A percentile compares a stretch with the other conserved stretches of the same genome.
These are phyloP conservation scores for Isaurus tuberculatus DNA, from an alignment of 92 coral and sea anemone genomes.

Conservation along the genomic window DNA sequence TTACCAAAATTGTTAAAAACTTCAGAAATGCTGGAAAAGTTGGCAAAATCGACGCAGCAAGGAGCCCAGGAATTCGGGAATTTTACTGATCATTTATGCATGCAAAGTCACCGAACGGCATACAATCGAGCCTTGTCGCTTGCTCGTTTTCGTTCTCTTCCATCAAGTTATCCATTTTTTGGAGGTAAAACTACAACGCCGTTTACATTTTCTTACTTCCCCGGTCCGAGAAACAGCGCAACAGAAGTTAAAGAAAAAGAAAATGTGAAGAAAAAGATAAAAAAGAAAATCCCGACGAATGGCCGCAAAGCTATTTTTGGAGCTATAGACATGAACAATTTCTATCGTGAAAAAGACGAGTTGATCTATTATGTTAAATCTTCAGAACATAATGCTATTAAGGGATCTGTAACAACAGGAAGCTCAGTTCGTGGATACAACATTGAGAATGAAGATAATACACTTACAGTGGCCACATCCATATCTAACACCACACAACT, in stretches of 20 bases:
- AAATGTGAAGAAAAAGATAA: slow-evolving; percentile 24
- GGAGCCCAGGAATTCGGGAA: slow-evolving; percentile 44
- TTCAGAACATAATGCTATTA: slow-evolving; percentile 67
- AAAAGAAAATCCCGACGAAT: not conserved
- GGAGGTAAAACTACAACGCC: slow-evolving; percentile 54
- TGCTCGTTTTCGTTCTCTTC: slow-evolving; percentile 78
- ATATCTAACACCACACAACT: too few relatives aligned
- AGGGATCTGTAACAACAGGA: slow-evolving; percentile 52
- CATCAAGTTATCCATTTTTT: slow-evolving; percentile 58
- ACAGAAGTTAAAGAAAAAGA: slow-evolving; percentile 38
- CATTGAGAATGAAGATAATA: not conserved
- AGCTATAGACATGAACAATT: slow-evolving; percentile 80
- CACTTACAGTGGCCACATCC: too few relatives aligned
- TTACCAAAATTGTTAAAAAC: slow-evolving; percentile 78
- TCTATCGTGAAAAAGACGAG: slow-evolving; percentile 79
- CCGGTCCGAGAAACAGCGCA: slow-evolving; percentile 64
- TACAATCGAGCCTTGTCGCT: slow-evolving; percentile 79
- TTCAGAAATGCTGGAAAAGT: slow-evolving; percentile 75
- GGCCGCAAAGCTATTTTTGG: slow-evolving; percentile 80
- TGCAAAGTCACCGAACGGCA: slow-evolving; percentile 72
- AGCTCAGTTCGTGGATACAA: slow-evolving; percentile 1
- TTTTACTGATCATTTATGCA: slow-evolving; percentile 65
- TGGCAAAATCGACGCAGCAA: slow-evolving; percentile 39
- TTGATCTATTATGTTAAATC: slow-evolving; percentile 73
- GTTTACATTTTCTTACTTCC: slow-evolving; percentile 73